Evolutionary conservation across 2,113 vertebrate species (phyloP).

Genomic region (Coturnix japonica): DNA sequence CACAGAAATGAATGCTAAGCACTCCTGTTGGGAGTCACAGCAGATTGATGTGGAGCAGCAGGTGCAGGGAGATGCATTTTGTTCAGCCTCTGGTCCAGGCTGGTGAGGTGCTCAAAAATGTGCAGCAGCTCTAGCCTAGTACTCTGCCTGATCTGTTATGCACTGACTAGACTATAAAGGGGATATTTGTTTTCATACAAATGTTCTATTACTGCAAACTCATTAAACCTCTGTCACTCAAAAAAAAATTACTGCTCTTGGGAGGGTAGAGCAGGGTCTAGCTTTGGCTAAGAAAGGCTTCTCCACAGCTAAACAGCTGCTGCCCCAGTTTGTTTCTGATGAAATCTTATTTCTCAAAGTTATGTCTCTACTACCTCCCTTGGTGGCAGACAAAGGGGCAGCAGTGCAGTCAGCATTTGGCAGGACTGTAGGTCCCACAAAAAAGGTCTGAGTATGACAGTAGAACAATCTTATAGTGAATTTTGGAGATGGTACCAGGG

Average conservation of each 20-base stretch:
- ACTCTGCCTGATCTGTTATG: background rate
- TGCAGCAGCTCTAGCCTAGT: background rate
- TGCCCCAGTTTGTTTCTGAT: background rate
- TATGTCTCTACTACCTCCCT: background rate
- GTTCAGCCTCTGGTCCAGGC: background rate
- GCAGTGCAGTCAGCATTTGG: background rate
- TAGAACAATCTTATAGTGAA: background rate
- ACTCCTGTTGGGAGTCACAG: background rate
- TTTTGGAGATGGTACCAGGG: background rate
- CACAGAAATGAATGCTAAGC: background rate
- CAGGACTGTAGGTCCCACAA: background rate
- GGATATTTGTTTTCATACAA: background rate
- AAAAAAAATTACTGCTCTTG: background rate
- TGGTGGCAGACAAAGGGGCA: background rate
- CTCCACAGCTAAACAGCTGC: background rate
- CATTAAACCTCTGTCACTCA: background rate
- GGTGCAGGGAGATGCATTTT: background rate
- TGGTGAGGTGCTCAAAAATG: background rate
- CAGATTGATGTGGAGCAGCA: background rate
- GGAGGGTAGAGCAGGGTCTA: background rate
- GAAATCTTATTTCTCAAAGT: accelerated
- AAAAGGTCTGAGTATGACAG: background rate
- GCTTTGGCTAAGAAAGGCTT: background rate
- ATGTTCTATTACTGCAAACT: background rate
- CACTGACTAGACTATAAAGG: background rate